Conservation (phyloP, 2,888 invertebrate species). For the Pseudeuparius sepicola region DNA sequence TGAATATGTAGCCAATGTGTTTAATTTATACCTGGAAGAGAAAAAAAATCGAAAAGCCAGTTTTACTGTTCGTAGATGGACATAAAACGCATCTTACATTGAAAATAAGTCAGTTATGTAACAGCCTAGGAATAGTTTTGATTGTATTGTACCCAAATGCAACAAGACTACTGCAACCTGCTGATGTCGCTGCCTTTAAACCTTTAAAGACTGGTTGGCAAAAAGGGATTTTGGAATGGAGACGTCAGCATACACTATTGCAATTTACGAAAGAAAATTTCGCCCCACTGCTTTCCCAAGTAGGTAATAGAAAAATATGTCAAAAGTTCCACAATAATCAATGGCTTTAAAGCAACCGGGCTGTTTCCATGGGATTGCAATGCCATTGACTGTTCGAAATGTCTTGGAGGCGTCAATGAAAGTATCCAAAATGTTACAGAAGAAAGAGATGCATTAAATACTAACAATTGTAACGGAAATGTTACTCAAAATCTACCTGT, state of each 20-base stretch:
- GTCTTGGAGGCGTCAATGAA: conserved; percentile 4
- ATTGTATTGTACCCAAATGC: conserved; percentile 26
- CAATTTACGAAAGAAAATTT: conserved; percentile 1
- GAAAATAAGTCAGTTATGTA: conserved; percentile 12
- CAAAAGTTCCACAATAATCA: no score
- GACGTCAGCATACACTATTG: background rate
- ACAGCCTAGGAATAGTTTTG: conserved; percentile 19
- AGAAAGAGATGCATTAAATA: conserved; percentile 2
- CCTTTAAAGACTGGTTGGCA: conserved; percentile 24
- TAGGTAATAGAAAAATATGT: background rate
- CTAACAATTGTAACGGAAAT: conserved; percentile 1
- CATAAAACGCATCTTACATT: no score
- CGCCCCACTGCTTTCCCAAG: background rate
- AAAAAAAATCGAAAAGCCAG: no score
- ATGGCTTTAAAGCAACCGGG: conserved; percentile 1
- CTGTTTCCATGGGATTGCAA: background rate
- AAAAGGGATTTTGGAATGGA: conserved; percentile 19
- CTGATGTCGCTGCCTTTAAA: conserved; percentile 26
- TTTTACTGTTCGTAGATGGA: background rate
- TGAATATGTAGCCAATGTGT: conserved; percentile 9
- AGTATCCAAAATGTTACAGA: conserved; percentile 3
- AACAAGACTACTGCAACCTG: no score
- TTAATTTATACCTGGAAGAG: no score
- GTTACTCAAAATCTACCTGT: background rate
- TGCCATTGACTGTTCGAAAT: background rate